A percentile compares a stretch with the other conserved stretches of the same genome.
Conservation (phyloP, 2,797 vertebrate species). For the Poecilia velifera region DNA sequence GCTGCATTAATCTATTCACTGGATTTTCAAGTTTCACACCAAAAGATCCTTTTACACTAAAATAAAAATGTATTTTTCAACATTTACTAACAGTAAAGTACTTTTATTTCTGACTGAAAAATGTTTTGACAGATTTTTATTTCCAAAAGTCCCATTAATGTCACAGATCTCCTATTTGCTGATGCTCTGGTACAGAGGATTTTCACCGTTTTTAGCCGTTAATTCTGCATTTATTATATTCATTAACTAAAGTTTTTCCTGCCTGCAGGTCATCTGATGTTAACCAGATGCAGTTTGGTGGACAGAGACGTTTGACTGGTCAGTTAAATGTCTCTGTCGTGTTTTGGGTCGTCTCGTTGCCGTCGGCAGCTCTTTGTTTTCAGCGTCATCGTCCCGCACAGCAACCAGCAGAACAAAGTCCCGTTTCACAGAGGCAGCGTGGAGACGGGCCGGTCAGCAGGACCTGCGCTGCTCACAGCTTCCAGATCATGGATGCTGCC, state of each 20-base stretch:
- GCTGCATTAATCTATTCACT: neutral
- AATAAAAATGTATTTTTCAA: neutral
- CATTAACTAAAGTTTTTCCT: neutral
- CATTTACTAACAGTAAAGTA: neutral
- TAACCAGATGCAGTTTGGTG: neutral
- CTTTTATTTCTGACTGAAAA: neutral
- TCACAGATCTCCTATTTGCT: neutral
- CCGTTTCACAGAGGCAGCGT: neutral
- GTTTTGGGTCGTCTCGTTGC: neutral
- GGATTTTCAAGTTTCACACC: neutral
- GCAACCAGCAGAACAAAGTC: slow-evolving; percentile 2
- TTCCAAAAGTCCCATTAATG: neutral
- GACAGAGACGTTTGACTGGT: neutral
- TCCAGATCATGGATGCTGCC: slow-evolving; percentile 1
- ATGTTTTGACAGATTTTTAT: neutral
- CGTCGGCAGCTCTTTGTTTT: neutral
- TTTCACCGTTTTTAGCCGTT: neutral
- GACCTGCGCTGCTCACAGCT: neutral
- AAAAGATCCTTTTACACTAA: neutral
- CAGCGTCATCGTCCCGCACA: neutral
- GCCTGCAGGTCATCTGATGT: neutral
- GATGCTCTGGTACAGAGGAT: neutral
- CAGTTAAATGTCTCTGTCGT: neutral
- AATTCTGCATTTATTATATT: neutral
- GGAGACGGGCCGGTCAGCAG: neutral